A percentile compares a stretch with the other conserved stretches of the same genome.
Evolutionary conservation across 2,797 vertebrate genomes (phyloP).

Genomic region (Rhyacichthys aspro): DNA sequence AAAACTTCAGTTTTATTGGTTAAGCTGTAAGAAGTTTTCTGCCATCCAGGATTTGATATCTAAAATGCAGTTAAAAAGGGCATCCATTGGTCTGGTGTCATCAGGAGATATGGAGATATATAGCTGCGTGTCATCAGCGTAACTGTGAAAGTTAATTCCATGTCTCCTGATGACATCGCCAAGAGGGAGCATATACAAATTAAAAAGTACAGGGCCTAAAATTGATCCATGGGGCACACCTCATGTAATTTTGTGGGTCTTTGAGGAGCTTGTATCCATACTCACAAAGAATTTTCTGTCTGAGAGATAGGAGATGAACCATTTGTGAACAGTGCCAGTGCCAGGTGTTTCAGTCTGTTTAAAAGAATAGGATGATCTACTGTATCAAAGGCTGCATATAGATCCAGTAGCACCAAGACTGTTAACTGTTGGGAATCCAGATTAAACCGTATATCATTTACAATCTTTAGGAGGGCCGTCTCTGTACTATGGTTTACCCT

Average conservation of each 20-base stretch:
- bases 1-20: no score
- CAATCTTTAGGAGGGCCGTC: neutral
- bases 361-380: no score
- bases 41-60: no score
- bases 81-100: no score
- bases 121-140: no score
- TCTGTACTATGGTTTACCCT: neutral
- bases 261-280: no score
- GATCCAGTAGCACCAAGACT: neutral
- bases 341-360: neutral
- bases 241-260: neutral
- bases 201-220: neutral
- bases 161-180: neutral
- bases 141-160: no score
- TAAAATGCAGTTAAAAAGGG: no score
- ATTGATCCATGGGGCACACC: conserved; percentile 1
- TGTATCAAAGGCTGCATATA: neutral
- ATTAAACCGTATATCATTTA: neutral
- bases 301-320: neutral
- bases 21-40: no score
- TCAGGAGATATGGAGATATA: no score
- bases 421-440: neutral
- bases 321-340: neutral
- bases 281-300: neutral
- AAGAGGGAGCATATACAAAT: no score